Evolutionary conservation across 2,888 invertebrate genomes (phyloP), one percentile per base, ranked within the genome.

Genomic region (Agriotes lineatus): DNA sequence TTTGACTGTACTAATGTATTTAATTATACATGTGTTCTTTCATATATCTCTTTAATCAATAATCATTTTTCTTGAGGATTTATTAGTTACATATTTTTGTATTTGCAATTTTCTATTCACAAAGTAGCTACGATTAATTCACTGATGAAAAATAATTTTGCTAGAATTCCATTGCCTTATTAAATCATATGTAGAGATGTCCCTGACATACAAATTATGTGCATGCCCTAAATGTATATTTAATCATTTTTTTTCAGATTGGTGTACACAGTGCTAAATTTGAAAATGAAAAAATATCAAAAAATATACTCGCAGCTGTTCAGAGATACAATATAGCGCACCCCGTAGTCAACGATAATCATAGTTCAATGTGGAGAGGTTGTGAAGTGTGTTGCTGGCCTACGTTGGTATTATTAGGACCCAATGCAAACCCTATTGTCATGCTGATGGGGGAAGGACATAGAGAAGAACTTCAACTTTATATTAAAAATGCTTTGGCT

Each of bases 181-280:
- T n/a, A n/a, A n/a, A n/a, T n/a, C n/a, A n/a, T n/a, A n/a, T n/a
- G n/a, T n/a, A n/a, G n/a, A n/a, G n/a, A n/a, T n/a, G n/a, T n/a
- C n/a, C n/a, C n/a, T n/a, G n/a, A n/a, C n/a, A n/a, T n/a, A n/a
- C n/a, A n/a, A n/a, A n/a, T n/a, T n/a, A n/a, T n/a, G n/a, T n/a
- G n/a, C n/a, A n/a, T n/a, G n/a, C n/a, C n/a, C n/a, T n/a, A n/a
- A n/a, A n/a, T n/a, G n/a, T n/a, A n/a, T n/a, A n/a, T n/a, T n/a
- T n/a, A n/a, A n/a, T n/a, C n/a, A n/a, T 25, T 67, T 50, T 63
- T 57, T 79, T 84, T 18, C 78, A 93, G 92, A 87, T 95, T 80
- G 95, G 95, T 64, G 95, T 97, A 0, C 97, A 97, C 81, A 96
- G 95, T 84, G 95, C 96, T 0, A 98, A 98, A 82, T 97, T 97